phyloP scores from a whole-genome alignment of 2,797 vertebrate genomes.

The Takifugu rubripes region DNA sequence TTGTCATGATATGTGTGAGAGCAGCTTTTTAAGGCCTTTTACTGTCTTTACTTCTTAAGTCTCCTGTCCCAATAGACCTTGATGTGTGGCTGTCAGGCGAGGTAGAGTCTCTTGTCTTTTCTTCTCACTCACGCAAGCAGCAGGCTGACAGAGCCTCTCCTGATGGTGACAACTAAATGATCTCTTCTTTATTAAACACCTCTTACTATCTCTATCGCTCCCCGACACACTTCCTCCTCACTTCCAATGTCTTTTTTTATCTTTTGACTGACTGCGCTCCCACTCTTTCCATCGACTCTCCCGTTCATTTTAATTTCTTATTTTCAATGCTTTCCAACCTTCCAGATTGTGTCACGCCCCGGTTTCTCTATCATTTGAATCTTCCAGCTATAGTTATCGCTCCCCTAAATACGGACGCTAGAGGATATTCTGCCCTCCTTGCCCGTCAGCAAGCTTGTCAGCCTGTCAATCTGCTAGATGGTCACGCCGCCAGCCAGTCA shows the following conservation, averaged over 20 bases:
- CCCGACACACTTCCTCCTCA: conserved; percentile 56
- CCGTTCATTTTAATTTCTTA: conserved; percentile 10
- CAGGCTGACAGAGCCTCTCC: conserved; percentile 67
- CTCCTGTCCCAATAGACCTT: conserved; percentile 57
- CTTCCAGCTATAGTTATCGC: conserved; percentile 12
- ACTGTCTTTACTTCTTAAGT: conserved; percentile 48
- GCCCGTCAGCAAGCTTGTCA: conserved; percentile 40
- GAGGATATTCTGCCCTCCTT: conserved; percentile 26
- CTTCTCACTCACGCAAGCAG: conserved; percentile 53
- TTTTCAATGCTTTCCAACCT: conserved; percentile 15
- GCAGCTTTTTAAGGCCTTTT: conserved; percentile 51
- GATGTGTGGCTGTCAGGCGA: conserved; percentile 64
- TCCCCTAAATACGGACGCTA: conserved; percentile 18
- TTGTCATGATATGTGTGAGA: conserved; percentile 53
- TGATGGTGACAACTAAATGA: conserved; percentile 78
- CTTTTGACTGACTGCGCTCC: conserved; percentile 62
- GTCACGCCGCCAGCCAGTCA: conserved; percentile 45
- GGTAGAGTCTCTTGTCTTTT: conserved; percentile 55
- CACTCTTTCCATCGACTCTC: conserved; percentile 26
- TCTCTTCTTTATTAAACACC: conserved; percentile 82
- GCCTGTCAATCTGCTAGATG: conserved; percentile 54
- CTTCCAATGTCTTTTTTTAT: conserved; percentile 62
- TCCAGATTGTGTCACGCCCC: conserved; percentile 24
- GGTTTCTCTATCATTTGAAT: conserved; percentile 27
- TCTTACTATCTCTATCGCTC: conserved; percentile 67